phyloP scores from a whole-genome alignment of 2,888 invertebrate species.

The Hemithea aestivaria region DNA sequence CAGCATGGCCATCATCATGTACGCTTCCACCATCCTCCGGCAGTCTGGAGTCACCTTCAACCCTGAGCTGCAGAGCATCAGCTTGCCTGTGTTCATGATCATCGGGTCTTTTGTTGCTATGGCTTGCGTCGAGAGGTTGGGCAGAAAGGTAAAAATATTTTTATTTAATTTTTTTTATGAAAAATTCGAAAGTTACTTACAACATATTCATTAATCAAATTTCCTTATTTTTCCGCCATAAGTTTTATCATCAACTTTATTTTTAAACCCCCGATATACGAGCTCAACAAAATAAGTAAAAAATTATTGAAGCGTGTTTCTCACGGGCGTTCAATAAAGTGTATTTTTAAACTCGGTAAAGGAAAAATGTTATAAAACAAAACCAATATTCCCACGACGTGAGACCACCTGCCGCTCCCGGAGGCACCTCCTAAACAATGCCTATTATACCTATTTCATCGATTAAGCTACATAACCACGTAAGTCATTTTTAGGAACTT shows the following conservation, averaged over 20 bases:
- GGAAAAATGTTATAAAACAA: conserved; percentile 12
- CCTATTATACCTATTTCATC: no score
- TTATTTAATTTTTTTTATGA: no score
- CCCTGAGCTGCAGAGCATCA: conserved; percentile 50
- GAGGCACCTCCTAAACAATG: neutral
- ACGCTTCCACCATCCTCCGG: conserved; percentile 44
- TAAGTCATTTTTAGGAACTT: no score
- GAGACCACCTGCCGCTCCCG: conserved; percentile 10
- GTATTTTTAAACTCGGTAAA: conserved; percentile 8
- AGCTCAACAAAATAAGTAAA: no score
- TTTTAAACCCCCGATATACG: no score
- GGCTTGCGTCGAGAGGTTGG: conserved; percentile 50
- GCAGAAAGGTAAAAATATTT: conserved; percentile 65
- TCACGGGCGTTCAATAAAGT: no score
- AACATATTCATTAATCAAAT: no score
- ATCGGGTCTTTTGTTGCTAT: conserved; percentile 46
- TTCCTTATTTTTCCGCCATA: no score
- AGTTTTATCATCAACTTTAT: no score
- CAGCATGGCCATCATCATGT: conserved; percentile 44
- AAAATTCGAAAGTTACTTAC: no score
- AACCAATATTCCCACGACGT: conserved; percentile 12
- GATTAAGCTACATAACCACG: no score
- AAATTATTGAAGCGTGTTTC: no score
- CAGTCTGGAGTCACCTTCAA: conserved; percentile 46
- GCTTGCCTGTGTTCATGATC: conserved; percentile 54